Evolutionary conservation across 2,797 vertebrate genomes (phyloP).

Genomic region (Mus caroli): DNA sequence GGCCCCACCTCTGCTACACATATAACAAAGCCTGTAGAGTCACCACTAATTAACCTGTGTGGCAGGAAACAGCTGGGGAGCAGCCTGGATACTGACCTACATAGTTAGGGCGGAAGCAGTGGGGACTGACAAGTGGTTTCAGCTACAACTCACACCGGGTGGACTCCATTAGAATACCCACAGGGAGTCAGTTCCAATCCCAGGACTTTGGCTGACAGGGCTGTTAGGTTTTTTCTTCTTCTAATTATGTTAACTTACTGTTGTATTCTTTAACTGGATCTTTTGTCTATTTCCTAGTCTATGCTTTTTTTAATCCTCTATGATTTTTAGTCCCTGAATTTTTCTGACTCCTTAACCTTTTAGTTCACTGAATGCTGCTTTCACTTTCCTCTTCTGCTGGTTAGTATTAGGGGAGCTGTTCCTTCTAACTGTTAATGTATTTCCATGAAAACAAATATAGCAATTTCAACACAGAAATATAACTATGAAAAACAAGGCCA

Average conservation of each 20-base stretch:
- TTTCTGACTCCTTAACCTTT: not conserved
- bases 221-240: not conserved
- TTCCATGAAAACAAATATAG: not conserved
- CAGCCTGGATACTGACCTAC: slow-evolving; percentile 3
- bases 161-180: not conserved
- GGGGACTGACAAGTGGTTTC: not conserved
- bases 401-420: not conserved
- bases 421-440: not conserved
- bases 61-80: not conserved
- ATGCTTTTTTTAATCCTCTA: not conserved
- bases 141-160: not conserved
- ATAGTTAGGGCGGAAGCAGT: not conserved
- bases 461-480: not conserved
- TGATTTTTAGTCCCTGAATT: not conserved
- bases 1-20: not conserved
- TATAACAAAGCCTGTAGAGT: not conserved
- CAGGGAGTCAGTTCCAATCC: not conserved
- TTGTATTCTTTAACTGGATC: not conserved
- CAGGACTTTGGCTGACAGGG: not conserved
- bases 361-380: not conserved
- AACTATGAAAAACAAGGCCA: not conserved
- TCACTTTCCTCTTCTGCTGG: not conserved
- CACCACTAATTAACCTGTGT: not conserved
- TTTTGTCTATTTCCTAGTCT: not conserved
- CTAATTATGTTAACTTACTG: not conserved